Evolutionary conservation across 2,113 vertebrate species (phyloP), one percentile per base, ranked within the genome.

Genomic region (Tenrec ecaudatus): DNA sequence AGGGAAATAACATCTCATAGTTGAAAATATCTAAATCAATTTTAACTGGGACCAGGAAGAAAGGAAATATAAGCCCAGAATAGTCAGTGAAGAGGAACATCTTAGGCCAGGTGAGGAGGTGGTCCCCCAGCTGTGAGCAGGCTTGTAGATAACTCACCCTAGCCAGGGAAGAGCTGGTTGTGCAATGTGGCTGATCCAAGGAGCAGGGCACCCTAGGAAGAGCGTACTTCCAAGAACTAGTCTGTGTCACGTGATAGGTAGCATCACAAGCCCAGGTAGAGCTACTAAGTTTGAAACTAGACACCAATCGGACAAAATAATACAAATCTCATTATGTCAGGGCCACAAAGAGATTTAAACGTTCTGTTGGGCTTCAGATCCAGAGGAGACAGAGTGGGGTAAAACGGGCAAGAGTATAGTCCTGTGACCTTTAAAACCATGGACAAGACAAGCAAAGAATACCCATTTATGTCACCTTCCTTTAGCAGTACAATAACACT

Each of bases 11-110:
- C 69, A 64, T 29, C 3, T 88, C 47, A 29, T n/a, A 62, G 60
- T n/a, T 85, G 53, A 93, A 87, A 95, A 78, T 62, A 38, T 29
- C 36, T 82, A 31, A 25, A 82, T 57, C 38, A 82, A 66, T 75
- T 81, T 90, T 27, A 94, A 66, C 31, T 75, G 9, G 60, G 19
- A 83, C 27, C 57, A 33, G 38, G 22, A 90, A 68, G 64, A 92
- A 0, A 53, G 27, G 12, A 85, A 83, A 90, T 11, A 5, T 14
- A 75, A 71, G 53, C 4, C 10, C 83, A 90, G 60, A 81, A 75
- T 0, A 6, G 23, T 36, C 33, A 60, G n/a, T n/a, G 53, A 78
- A 78, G 38, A 58, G 7, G 7, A 75, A 14, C 33, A 12, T 15
- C 14, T 40, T 40, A 2, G 25, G 19, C 66, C 29, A 31, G 19